These are phyloP conservation scores for Trematomus loennbergii DNA, from an alignment of 2,113 vertebrate species.

Conservation along the genomic window DNA sequence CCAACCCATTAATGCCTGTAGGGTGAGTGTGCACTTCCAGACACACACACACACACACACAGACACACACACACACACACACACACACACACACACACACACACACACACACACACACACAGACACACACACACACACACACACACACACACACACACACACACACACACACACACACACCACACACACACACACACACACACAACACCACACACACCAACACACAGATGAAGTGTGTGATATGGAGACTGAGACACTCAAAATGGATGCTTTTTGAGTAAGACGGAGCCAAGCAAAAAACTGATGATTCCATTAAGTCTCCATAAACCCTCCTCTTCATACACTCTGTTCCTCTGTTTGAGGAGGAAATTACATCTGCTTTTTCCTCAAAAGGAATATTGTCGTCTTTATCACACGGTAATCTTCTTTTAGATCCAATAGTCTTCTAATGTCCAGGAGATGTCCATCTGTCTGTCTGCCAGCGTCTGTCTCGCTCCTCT, in stretches of 20 bases:
- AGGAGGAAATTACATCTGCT: slow-evolving; percentile 68
- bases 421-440: slow-evolving; percentile 63
- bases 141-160: slow-evolving; percentile 13
- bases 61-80: slow-evolving; percentile 17
- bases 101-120: slow-evolving; percentile 16
- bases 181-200: slow-evolving; percentile 30
- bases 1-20: slow-evolving; percentile 32
- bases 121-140: slow-evolving; percentile 14
- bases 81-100: slow-evolving; percentile 5
- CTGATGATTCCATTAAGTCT: slow-evolving; percentile 72
- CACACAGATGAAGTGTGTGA: slow-evolving; percentile 51
- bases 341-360: slow-evolving; percentile 27
- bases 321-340: slow-evolving; percentile 45
- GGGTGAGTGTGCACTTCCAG: slow-evolving; percentile 10
- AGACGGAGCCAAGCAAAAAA: slow-evolving; percentile 39
- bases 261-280: slow-evolving; percentile 65
- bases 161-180: slow-evolving; percentile 18
- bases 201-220: slow-evolving; percentile 15
- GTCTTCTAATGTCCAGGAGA: slow-evolving; percentile 46
- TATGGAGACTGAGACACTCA: slow-evolving; percentile 25
- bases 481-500: slow-evolving; percentile 6
- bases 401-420: slow-evolving; percentile 42
- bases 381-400: slow-evolving; percentile 46
- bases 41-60: slow-evolving; percentile 20
- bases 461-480: slow-evolving; percentile 27